Evolutionary conservation across 2,797 vertebrate genomes (phyloP).

Genomic region (Masticophis lateralis): DNA sequence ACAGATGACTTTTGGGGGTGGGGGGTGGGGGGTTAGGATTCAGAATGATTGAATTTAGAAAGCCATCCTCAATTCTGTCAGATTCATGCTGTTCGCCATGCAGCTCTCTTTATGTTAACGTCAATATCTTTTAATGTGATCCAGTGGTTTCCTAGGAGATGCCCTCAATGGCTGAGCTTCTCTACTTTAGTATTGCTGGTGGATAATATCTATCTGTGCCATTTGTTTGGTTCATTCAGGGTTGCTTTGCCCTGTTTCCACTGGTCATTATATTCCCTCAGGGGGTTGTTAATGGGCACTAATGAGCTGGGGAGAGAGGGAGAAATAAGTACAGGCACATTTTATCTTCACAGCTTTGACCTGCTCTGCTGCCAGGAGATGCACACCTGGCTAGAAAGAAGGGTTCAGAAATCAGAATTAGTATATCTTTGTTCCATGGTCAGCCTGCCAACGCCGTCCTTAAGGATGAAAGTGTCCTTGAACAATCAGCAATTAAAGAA

Average conservation of each 20-base stretch:
- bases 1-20: background rate
- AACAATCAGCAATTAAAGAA: conserved; percentile 60
- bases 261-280: conserved; percentile 64
- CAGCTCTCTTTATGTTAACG: conserved; percentile 72
- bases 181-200: conserved; percentile 62
- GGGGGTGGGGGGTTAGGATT: conserved; percentile 24
- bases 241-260: conserved; percentile 63
- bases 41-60: conserved; percentile 56
- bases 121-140: conserved; percentile 73
- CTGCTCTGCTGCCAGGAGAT: conserved; percentile 51
- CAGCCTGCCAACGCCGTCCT: conserved; percentile 67
- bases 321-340: conserved; percentile 25
- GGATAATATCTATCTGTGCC: conserved; percentile 72
- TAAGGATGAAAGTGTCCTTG: conserved; percentile 67
- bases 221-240: conserved; percentile 71
- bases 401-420: conserved; percentile 59
- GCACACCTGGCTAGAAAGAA: conserved; percentile 45
- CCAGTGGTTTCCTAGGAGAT: conserved; percentile 80
- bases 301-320: conserved; percentile 53
- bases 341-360: conserved; percentile 45
- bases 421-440: conserved; percentile 62
- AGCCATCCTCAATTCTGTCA: conserved; percentile 57
- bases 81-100: conserved; percentile 58
- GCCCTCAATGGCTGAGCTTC: conserved; percentile 70
- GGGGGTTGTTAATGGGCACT: conserved; percentile 62